Base-by-base conservation (phyloP, 2,797 vertebrate genomes). In the Triplophysa bombifrons region DNA sequence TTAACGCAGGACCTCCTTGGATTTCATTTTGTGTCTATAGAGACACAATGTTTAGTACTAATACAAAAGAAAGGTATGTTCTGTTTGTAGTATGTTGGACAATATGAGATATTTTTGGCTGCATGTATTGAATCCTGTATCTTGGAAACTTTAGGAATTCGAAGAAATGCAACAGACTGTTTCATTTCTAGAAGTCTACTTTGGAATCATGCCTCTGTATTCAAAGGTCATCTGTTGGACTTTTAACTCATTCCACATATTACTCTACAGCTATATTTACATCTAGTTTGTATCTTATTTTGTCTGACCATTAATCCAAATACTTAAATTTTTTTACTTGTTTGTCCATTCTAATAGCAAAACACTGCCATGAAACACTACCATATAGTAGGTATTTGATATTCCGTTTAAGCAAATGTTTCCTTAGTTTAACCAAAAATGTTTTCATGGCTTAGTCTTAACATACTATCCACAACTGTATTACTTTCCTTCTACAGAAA, bases 1-100 rank as follows among this genome's bases (percentile, higher is more conserved):
- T 73, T 83, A 75, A 74, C 72, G 27, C 73, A 2, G 27, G 73
- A 84, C 71, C 77, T 20, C 19, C 55, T 58, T 78, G 67, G 82
- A 79, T 84, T 84, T 84, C 80, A 84, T 86, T 84, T 81, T 58
- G 69, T 69, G 69, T 64, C 84, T 85, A 67, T 66, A 65, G 82
- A 86, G 83, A 83, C 64, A 60, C 67, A n/a, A 61, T 82, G 34
- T 41, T 63, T 22, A 46, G 53, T 81, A 74, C 38, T 74, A 72
- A 73, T 41, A 74, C 44, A 61, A 38, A 13, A 72, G 51, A 75
- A 73, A 48, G 25, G n/a, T 76, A 50, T 70, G 34, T 70, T 81
- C 63, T 38, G 64, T 81, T 74, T 66, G 46, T 58, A 25, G 22
- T 46, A 44, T 53, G 76, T 71, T 53, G 44, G 48, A 64, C 4